Conservation (phyloP, 1,140 invertebrate species). For the Papilio dardanus region DNA sequence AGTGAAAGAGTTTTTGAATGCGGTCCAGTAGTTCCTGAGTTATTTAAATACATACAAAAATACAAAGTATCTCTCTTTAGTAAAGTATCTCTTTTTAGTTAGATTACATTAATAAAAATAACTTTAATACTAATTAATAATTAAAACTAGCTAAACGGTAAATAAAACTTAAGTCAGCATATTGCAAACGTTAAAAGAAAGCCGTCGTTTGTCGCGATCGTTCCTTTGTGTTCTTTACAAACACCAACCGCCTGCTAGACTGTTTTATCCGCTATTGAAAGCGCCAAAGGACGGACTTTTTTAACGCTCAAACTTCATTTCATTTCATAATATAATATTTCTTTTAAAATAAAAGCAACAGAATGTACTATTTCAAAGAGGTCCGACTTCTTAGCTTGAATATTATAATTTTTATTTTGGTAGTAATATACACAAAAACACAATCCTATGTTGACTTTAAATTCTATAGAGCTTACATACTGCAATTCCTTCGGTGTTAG, state of each 20-base stretch:
- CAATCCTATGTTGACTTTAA: too few species aligned
- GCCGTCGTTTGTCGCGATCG: conserved; percentile 4
- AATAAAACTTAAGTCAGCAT: not conserved
- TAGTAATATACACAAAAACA: not conserved
- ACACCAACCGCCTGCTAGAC: not conserved
- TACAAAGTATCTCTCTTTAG: too few species aligned
- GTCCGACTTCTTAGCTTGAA: not conserved
- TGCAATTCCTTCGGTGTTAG: too few species aligned
- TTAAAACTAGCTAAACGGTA: not conserved
- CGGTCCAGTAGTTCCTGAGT: too few species aligned
- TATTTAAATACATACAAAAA: too few species aligned
- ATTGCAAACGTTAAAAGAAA: not conserved
- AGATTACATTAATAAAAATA: not conserved
- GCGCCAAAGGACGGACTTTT: too few species aligned
- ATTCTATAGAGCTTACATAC: not conserved
- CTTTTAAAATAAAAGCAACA: not conserved
- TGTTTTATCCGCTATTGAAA: too few species aligned
- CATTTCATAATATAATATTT: not conserved
- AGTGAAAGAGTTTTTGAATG: too few species aligned
- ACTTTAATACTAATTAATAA: not conserved
- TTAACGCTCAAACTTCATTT: not conserved
- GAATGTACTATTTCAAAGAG: not conserved
- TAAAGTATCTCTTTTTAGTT: too few species aligned
- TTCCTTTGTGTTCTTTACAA: conserved; percentile 15
- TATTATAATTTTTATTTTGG: not conserved